Conservation (phyloP, 35 echinoderm and acorn worm genomes). For the Hemicentrotus pulcherrimus region DNA sequence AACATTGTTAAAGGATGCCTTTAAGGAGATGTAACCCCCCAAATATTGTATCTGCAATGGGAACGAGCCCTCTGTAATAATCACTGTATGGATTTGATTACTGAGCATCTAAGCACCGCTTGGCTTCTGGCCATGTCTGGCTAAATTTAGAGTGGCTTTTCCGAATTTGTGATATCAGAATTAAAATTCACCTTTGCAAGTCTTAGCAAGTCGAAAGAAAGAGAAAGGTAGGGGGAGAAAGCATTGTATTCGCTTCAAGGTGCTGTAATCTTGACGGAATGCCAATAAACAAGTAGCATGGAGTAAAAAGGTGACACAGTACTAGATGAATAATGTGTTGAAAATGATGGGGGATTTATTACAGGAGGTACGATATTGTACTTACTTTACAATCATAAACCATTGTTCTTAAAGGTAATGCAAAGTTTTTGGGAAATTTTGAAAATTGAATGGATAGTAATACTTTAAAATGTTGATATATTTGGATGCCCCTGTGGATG, state of each 20-base stretch:
- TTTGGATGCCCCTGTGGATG: no score
- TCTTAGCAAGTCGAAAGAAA: neutral
- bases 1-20: no score
- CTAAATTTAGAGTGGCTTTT: neutral
- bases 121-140: constrained; percentile 7
- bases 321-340: neutral
- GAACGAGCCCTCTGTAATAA: neutral
- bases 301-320: neutral
- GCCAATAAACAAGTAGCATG: neutral
- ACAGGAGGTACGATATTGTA: neutral
- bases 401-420: neutral
- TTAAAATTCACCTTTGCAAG: constrained; percentile 1
- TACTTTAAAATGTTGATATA: no score
- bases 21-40: no score
- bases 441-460: no score
- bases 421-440: no score
- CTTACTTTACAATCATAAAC: neutral
- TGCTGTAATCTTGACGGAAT: neutral
- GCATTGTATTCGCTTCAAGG: neutral
- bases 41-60: no score
- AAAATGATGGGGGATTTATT: no score
- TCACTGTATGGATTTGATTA: neutral
- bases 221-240: neutral
- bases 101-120: neutral
- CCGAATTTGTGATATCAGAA: neutral